Conservation (phyloP, 2,888 invertebrate genomes). For the Phengaris alcon region DNA sequence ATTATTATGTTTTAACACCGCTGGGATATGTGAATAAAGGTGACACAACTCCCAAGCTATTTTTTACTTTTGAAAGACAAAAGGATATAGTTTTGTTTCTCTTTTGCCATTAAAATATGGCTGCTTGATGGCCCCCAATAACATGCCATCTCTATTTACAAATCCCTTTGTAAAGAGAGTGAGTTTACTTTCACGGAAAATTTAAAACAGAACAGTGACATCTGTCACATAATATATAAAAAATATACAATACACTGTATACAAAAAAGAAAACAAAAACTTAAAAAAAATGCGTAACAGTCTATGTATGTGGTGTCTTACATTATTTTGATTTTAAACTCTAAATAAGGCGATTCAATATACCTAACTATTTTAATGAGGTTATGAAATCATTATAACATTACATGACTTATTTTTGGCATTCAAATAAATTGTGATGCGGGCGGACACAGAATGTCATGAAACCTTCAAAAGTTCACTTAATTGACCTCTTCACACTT, state of each 20-base stretch:
- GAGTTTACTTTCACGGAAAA: conserved; percentile 27
- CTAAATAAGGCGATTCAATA: conserved; percentile 68
- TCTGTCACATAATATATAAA: conserved; percentile 42
- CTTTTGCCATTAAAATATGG: neutral
- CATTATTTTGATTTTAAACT: conserved; percentile 47
- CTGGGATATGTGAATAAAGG: neutral
- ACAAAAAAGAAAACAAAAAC: conserved; percentile 47
- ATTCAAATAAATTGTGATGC: conserved; percentile 61
- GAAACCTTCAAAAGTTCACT: conserved; percentile 30
- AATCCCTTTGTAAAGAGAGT: neutral
- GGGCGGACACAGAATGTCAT: conserved; percentile 37
- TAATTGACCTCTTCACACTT: conserved; percentile 41
- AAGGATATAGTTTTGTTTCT: neutral
- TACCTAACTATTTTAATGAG: conserved; percentile 69
- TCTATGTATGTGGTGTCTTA: conserved; percentile 70
- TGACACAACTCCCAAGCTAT: neutral
- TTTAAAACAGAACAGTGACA: conserved; percentile 40
- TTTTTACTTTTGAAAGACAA: neutral
- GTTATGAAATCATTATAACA: conserved; percentile 52
- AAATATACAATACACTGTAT: conserved; percentile 44
- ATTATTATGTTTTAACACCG: neutral
- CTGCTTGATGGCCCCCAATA: neutral
- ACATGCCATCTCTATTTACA: neutral
- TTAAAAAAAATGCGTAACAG: conserved; percentile 71
- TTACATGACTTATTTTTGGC: conserved; percentile 64